Evolutionary conservation across 2,888 invertebrate species (phyloP).

Genomic region (Mechanitis mazaeus): DNA sequence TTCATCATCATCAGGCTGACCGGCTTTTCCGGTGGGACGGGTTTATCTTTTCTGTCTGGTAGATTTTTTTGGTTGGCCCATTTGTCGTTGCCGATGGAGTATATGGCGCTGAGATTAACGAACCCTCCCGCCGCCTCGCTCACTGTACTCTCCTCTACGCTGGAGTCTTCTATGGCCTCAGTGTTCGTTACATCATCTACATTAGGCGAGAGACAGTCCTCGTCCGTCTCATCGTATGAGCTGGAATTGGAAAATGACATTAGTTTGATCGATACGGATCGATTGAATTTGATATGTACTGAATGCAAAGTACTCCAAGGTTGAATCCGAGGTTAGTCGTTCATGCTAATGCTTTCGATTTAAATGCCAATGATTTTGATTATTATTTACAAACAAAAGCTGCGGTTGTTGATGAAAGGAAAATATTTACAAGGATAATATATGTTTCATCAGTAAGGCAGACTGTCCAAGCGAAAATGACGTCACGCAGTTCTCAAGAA

Average conservation of each 20-base stretch:
- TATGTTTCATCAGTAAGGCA: constrained; percentile 73
- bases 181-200: constrained; percentile 78
- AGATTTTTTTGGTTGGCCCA: constrained; percentile 47
- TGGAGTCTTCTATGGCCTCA: constrained; percentile 66
- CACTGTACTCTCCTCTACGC: constrained; percentile 63
- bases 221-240: constrained; percentile 83
- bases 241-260: constrained; percentile 55
- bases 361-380: constrained; percentile 46
- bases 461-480: constrained; percentile 39
- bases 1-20: constrained; percentile 71
- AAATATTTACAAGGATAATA: constrained; percentile 52
- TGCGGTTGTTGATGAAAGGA: constrained; percentile 37
- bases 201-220: constrained; percentile 82
- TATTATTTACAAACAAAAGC: constrained; percentile 67
- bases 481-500: constrained; percentile 26
- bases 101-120: constrained; percentile 70
- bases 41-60: constrained; percentile 64
- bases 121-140: constrained; percentile 53
- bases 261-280: constrained; percentile 14
- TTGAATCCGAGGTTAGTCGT: constrained; percentile 60
- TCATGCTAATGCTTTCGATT: constrained; percentile 48
- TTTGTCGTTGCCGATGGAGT: constrained; percentile 57
- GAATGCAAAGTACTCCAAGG: constrained; percentile 62
- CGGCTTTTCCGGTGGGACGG: constrained; percentile 68
- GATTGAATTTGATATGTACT: constrained; percentile 54